Base-by-base conservation (phyloP, 2,797 vertebrate species). In the Poeciliopsis gracilis region DNA sequence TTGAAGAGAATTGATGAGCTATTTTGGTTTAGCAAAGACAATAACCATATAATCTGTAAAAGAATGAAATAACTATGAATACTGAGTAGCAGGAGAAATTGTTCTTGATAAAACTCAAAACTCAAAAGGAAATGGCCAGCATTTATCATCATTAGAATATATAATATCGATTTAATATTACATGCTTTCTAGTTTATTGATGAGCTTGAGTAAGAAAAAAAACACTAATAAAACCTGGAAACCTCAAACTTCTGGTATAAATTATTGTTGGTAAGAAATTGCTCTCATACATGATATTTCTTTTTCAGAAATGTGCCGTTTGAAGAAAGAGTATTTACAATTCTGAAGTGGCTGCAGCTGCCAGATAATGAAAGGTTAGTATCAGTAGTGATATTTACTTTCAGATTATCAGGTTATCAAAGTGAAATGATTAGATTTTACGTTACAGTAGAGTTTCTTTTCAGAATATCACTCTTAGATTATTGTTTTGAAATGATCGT, bases 291-390 rank as follows among this genome's bases (percentile, higher is more conserved):
- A 38, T 18, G 51, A 38, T 43, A 6, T 72, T 23, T 15, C 20
- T 28, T 0, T 81, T 63, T 3, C 23, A 96, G 95, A 2, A 84
- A 89, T 45, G 80, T 95, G 0, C 95, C 95, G 0, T 96, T 95
- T 84, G 95, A 96, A 75, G 89, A 95, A 67, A 59, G 96, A 83
- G 95, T 96, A 0, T 93, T 94, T 70, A 93, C 85, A 0, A 46
- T 96, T 30, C 78, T 96, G 16, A 81, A 94, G 84, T 96, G 95
- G 96, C 87, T 96, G 0, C 95, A 95, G 91, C 82, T 96, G 41
- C 95, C 95, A 1, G 90, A 91, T 0, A 25, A 89, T 1, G 0
- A 93, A 20, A 90, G 95, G 95, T 95, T n/a, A 5, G 70, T 77
- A 6, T 1, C 28, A 45, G 41, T 2, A 70, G 2, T 16, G 2